A percentile compares a stretch with the other conserved stretches of the same genome.
Evolutionary conservation across 2,888 invertebrate species (phyloP).

Genomic region (Archips crataeganus): DNA sequence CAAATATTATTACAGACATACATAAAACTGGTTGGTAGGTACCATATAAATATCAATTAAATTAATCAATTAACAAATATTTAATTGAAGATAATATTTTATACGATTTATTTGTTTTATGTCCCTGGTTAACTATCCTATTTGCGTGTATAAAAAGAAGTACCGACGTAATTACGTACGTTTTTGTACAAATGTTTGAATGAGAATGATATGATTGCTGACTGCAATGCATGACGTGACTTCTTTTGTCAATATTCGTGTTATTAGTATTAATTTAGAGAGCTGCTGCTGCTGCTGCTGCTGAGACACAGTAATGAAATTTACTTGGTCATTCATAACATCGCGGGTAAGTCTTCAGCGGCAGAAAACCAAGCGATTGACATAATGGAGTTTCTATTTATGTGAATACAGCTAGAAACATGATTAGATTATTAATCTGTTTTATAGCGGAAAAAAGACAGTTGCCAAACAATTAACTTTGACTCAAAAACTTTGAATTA

Average conservation of each 20-base stretch:
- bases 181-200: too few species aligned
- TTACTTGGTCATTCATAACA: not conserved
- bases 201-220: not conserved
- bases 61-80: constrained; percentile 2
- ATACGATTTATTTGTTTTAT: constrained; percentile 4
- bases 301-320: not conserved
- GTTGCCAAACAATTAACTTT: too few species aligned
- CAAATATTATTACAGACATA: not conserved
- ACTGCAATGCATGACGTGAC: not conserved
- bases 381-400: not conserved
- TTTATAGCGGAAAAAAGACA: too few species aligned
- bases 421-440: not conserved
- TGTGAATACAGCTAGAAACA: not conserved
- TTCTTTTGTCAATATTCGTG: not conserved
- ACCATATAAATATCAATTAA: constrained; percentile 1
- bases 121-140: not conserved
- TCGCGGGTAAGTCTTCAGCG: too few species aligned
- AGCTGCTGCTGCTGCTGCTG: not conserved
- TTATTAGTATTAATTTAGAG: not conserved
- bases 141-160: not conserved
- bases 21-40: not conserved
- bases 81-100: not conserved
- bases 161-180: too few species aligned
- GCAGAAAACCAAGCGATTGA: not conserved
- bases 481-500: too few species aligned